Evolutionary conservation across 2,113 vertebrate species (phyloP), one percentile per base, ranked within the genome.

Genomic region (Acanthisitta chloris): DNA sequence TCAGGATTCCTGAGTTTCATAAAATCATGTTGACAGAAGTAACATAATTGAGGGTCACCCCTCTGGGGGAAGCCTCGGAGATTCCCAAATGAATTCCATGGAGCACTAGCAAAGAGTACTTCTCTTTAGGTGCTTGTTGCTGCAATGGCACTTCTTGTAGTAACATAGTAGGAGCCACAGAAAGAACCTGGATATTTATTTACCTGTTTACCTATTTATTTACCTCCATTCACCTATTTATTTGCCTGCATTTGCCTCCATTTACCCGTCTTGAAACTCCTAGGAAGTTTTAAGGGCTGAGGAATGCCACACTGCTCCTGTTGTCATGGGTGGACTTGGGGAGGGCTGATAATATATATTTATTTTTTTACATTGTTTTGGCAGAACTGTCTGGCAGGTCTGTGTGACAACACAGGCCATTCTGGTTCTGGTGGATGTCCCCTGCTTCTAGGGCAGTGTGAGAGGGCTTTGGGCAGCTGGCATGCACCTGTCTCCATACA

Each of bases 381-480:
- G 36, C 38, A 62, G 72, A 71, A 23, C 31, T 46, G 51, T 43
- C 40, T 58, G 2, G 31, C 8, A 17, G 45, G 14, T 62, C 88
- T 82, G 29, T 54, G 31, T 2, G 5, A 45, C 29, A 33, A 3
- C 1, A 0, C 17, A 20, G 29, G 20, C 31, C 6, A 1, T 31
- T 93, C 57, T 81, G 26, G 46, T 65, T 42, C 29, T 29, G 15
- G 38, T 28, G 61, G 52, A 14, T 0, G 2, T 49, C 38, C 34
- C 7, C 16, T 8, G 43, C 34, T 72, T 51, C 48, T 40, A 34
- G 49, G 36, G 70, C 54, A 51, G 17, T 8, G 54, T 6, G 19
- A 77, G 71, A 64, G 20, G 69, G 15, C 14, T 48, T 26, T 31
- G 25, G 15, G 31, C 24, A 17, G 33, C 34, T 61, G 45, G 10